phyloP scores from a whole-genome alignment of 2,888 invertebrate genomes.

The Disparrhopalites patrizii region DNA sequence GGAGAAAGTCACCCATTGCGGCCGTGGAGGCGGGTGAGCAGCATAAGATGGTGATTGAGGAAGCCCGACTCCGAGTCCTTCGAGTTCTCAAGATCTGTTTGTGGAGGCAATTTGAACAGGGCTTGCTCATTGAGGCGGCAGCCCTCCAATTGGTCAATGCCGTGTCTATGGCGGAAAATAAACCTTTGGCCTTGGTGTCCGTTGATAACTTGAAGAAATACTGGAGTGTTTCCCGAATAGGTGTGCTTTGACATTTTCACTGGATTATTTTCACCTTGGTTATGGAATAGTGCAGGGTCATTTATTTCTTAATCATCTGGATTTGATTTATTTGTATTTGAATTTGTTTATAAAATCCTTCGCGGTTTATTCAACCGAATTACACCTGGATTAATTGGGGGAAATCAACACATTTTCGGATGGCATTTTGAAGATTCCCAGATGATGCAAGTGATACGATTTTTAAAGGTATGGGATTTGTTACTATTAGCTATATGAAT shows the following conservation, averaged over 20 bases:
- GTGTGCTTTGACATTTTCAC: no score
- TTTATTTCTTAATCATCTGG: no score
- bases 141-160: slow-evolving; percentile 58
- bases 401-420: no score
- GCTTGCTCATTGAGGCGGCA: slow-evolving; percentile 60
- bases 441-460: no score
- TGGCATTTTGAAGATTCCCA: no score
- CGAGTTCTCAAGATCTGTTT: slow-evolving; percentile 63
- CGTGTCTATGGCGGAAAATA: slow-evolving; percentile 57
- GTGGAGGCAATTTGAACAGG: slow-evolving; percentile 63
- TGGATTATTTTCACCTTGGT: not conserved
- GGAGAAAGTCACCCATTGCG: not conserved
- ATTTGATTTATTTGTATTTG: no score
- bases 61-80: slow-evolving; percentile 60
- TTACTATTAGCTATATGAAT: no score
- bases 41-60: slow-evolving; percentile 58
- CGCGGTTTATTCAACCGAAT: no score
- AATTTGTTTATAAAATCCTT: no score
- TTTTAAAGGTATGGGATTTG: no score
- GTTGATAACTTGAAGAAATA: slow-evolving; percentile 33
- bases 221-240: slow-evolving; percentile 30
- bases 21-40: slow-evolving; percentile 49
- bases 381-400: no score
- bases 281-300: not conserved
- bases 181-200: slow-evolving; percentile 43